These are phyloP conservation scores for Uria lomvia DNA, from an alignment of 2,113 vertebrate genomes.

Conservation along the genomic window DNA sequence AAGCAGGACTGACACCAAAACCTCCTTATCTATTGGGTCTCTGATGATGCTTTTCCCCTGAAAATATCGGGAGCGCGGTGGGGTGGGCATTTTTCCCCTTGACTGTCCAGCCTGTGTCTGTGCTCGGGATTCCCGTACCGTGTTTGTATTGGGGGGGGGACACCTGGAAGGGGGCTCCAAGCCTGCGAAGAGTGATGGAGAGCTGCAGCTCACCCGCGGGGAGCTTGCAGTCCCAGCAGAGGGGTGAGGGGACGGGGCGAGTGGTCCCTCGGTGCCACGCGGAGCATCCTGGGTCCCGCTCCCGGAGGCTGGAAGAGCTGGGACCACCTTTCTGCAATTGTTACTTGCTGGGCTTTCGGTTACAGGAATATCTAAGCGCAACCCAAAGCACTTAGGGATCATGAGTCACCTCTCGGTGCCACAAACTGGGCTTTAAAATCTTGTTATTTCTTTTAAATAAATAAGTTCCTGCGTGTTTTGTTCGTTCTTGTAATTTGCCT, in stretches of 20 bases:
- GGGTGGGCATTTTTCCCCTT: not conserved
- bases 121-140: not conserved
- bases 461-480: fast-evolving
- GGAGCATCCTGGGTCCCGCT: not conserved
- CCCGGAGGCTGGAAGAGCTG: not conserved
- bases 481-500: not conserved
- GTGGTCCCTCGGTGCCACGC: not conserved
- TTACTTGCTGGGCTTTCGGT: not conserved
- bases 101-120: not conserved
- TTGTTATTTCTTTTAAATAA: not conserved
- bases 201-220: not conserved
- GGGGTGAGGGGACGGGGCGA: fast-evolving
- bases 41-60: not conserved
- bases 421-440: not conserved
- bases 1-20: not conserved
- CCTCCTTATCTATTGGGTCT: not conserved
- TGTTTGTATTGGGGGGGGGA: not conserved
- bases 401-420: not conserved
- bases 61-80: not conserved
- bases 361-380: not conserved
- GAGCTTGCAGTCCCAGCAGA: not conserved
- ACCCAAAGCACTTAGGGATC: not conserved
- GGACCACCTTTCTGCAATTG: not conserved
- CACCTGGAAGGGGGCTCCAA: not conserved
- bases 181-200: not conserved